Evolutionary conservation across 2,888 invertebrate species (phyloP), one percentile per base, ranked within the genome.

Genomic region (Xestia sexstrigata): DNA sequence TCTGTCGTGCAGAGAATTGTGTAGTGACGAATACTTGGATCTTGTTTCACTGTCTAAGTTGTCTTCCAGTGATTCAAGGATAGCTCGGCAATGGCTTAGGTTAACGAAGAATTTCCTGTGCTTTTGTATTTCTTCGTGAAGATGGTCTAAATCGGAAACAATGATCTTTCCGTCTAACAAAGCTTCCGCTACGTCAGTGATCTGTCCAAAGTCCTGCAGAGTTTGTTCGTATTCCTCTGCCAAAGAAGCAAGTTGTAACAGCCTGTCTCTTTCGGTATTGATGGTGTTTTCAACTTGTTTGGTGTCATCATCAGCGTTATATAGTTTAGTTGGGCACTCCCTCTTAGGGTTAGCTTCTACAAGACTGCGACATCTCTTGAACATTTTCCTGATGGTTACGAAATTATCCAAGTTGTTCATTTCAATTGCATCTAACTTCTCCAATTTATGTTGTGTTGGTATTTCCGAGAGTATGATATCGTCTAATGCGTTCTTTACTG

Each of bases 151-250:
- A 87, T 98, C 98, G 58, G 97, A 97, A 1, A 98, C 98, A 13
- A 97, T 97, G 52, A 99, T 98, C 65, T 98, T 98, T 86, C 98
- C 98, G 84, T 98, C 98, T 13, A 99, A 97, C 58, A 99, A 94
- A 63, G 98, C 98, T 92, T 99, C 98, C 0, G 99, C 99, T 11
- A 99, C 97, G 72, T 98, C 98, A 6, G 98, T 98, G 49, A 99
- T 98, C 91, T 99, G 98, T 17, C 98, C 97, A 88, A 99, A 98
- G 92, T 99, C 99, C 91, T 98, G 98, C 17, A 99, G 95, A 0
- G 98, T 99, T 93, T 99, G 98, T 90, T 98, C 98, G 91, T 99
- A 99, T 92, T 99, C 99, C 89, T 98, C 98, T 2, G 98, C 98
- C 72, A 99, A 94, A 0, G 98, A 97, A 45, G 98, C 97, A 35